Evolutionary conservation across 2,888 invertebrate genomes (phyloP).

Genomic region (Craniophora ligustri): DNA sequence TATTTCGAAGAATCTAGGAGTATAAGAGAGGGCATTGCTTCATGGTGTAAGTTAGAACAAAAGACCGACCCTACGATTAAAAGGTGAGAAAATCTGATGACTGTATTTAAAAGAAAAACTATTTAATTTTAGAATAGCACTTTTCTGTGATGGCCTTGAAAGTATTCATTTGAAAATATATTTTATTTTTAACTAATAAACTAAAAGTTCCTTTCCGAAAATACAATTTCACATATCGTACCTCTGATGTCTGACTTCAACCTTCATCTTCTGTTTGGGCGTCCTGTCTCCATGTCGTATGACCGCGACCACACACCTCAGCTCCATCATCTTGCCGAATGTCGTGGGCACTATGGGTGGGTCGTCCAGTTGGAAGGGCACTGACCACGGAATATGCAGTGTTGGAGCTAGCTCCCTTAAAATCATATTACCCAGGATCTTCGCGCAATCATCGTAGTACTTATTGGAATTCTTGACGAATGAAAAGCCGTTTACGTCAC

Average conservation of each 20-base stretch:
- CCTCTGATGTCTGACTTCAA: constrained; percentile 98
- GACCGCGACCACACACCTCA: constrained; percentile 98
- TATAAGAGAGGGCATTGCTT: not conserved
- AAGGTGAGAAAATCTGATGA: too few relatives aligned
- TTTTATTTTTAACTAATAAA: too few relatives aligned
- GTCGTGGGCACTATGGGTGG: constrained; percentile 99
- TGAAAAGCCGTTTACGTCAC: constrained; percentile 99
- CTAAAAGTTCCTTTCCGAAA: not conserved
- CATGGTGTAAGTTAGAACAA: too few relatives aligned
- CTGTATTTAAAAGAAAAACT: not conserved
- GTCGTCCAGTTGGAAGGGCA: constrained; percentile 98
- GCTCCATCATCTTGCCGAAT: constrained; percentile 98
- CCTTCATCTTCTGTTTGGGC: constrained; percentile 99
- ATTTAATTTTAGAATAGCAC: not conserved
- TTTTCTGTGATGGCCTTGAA: not conserved
- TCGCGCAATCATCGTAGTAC: constrained; percentile 99
- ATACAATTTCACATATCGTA: constrained; percentile 71
- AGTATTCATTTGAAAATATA: too few relatives aligned
- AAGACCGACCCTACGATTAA: too few relatives aligned
- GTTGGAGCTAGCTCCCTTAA: constrained; percentile 97
- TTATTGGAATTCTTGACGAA: constrained; percentile 99
- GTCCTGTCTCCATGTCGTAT: constrained; percentile 99
- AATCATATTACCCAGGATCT: constrained; percentile 99
- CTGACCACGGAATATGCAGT: constrained; percentile 98
- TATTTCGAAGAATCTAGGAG: constrained; percentile 97